These are phyloP conservation scores for Mylabris phalerata DNA, from an alignment of 1,140 invertebrate genomes.

Conservation along the genomic window DNA sequence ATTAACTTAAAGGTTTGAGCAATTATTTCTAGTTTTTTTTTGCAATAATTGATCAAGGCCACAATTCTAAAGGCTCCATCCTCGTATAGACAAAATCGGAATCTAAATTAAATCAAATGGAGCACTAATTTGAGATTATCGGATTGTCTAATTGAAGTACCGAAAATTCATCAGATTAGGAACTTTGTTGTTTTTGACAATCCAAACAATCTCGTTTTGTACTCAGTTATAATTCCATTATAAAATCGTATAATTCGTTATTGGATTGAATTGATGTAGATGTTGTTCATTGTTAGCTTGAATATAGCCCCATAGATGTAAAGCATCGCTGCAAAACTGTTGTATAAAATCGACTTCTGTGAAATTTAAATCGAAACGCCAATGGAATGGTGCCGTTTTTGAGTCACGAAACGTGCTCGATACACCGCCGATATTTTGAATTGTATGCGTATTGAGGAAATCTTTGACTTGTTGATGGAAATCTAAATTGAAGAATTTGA, in stretches of 20 bases:
- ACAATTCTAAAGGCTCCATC: too few relatives aligned
- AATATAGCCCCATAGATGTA: slow-evolving; percentile 75
- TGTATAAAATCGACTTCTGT: slow-evolving; percentile 61
- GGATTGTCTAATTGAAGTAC: not conserved
- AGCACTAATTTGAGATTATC: not conserved
- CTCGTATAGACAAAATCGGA: too few relatives aligned
- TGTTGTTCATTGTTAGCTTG: slow-evolving; percentile 47
- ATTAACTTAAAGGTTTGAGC: not conserved
- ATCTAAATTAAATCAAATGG: not conserved
- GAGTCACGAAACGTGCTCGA: slow-evolving; percentile 79
- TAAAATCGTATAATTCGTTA: slow-evolving; percentile 41
- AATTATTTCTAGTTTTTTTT: not conserved
- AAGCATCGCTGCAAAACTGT: slow-evolving; percentile 61
- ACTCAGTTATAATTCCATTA: slow-evolving; percentile 27
- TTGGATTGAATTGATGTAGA: slow-evolving; percentile 51
- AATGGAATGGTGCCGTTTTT: slow-evolving; percentile 74
- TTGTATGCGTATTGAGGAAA: slow-evolving; percentile 76
- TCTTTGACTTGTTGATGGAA: slow-evolving; percentile 61
- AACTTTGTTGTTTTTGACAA: too few relatives aligned
- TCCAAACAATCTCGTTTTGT: too few relatives aligned
- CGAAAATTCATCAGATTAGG: not conserved
- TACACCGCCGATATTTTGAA: slow-evolving; percentile 67
- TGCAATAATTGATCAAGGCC: too few relatives aligned
- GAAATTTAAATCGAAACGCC: slow-evolving; percentile 67
- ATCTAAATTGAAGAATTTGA: slow-evolving; percentile 68